Base-by-base conservation (phyloP, 2,113 vertebrate species). In the Hemibagrus wyckioides region DNA sequence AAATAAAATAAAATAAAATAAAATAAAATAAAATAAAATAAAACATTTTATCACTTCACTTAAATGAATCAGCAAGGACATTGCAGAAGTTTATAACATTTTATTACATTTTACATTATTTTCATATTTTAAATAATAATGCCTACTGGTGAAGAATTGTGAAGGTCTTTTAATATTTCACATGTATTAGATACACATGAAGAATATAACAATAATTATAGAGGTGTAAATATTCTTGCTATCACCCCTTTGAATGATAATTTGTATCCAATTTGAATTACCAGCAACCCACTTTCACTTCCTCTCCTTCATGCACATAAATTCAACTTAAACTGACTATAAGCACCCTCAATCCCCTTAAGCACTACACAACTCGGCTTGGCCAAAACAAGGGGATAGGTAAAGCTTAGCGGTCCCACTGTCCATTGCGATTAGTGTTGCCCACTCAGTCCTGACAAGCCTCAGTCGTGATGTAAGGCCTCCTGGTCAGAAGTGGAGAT, bases 401-500 rank as follows among this genome's bases (percentile, higher is more conserved):
- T 79, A 76, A 25, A 81, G 82, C 79, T 90, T 88, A 88, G 84
- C 48, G 67, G 77, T 30, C 83, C 48, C 73, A 65, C 84, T 79
- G 87, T 88, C 88, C 41, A 80, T 76, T 50, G 52, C 89, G 79
- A 88, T 88, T 89, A 83, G 76, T 88, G 83, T 56, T 80, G 73
- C 56, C 77, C 86, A 89, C 56, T 91, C 91, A 91, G 92, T 93
- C 82, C 93, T 94, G 94, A 94, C 94, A 93, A 81, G 88, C 85
- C 83, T 80, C 84, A 88, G 88, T 56, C 83, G 71, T 84, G 86
- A 94, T 92, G 90, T 94, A 93, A 93, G 87, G 91, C 91, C 91
- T 92, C 91, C 90, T 92, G 92, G 93, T 93, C 87, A 90, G 91
- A 91, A 90, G 94, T 90, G 54, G 89, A 94, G 93, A 96, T 95